Conservation (phyloP, 2,113 vertebrate species). For the Bufo gargarizans region DNA sequence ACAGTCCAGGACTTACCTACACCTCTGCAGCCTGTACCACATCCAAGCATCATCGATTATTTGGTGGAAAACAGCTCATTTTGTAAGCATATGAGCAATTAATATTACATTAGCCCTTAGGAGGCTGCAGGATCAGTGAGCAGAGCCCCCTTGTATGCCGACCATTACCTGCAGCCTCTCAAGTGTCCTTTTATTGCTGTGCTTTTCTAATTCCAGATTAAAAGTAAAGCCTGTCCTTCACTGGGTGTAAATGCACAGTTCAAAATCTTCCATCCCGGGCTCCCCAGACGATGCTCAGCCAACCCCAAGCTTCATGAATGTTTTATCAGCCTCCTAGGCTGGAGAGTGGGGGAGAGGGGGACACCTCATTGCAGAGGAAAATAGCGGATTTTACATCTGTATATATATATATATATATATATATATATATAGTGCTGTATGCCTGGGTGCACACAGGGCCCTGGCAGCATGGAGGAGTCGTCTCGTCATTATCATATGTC, state of each 20-base stretch:
- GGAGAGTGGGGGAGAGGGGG: conserved; percentile 83
- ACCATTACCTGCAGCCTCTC: conserved; percentile 64
- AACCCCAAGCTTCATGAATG: conserved; percentile 98
- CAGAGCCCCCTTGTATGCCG: conserved; percentile 64
- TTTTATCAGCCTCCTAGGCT: conserved; percentile 97
- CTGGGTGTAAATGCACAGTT: conserved; percentile 99
- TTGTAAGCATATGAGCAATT: conserved; percentile 83
- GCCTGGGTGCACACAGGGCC: neutral
- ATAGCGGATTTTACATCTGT: neutral
- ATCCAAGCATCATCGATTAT: conserved; percentile 75
- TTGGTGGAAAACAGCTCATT: conserved; percentile 79
- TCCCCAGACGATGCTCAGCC: conserved; percentile 93
- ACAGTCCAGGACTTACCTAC: conserved; percentile 64
- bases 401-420: conserved; percentile 15
- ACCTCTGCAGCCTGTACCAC: conserved; percentile 60
- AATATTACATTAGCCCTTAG: conserved; percentile 87
- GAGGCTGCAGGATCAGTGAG: conserved; percentile 68
- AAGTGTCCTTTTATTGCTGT: conserved; percentile 83
- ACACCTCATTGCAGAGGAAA: conserved; percentile 72
- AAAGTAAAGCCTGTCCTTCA: conserved; percentile 92
- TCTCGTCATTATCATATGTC: conserved; percentile 69
- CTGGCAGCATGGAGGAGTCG: neutral
- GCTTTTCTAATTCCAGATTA: conserved; percentile 90
- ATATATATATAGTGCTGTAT: neutral
- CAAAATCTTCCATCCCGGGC: conserved; percentile 92